Conservation (phyloP, 2,113 vertebrate species). For the Aldabrachelys gigantea region DNA sequence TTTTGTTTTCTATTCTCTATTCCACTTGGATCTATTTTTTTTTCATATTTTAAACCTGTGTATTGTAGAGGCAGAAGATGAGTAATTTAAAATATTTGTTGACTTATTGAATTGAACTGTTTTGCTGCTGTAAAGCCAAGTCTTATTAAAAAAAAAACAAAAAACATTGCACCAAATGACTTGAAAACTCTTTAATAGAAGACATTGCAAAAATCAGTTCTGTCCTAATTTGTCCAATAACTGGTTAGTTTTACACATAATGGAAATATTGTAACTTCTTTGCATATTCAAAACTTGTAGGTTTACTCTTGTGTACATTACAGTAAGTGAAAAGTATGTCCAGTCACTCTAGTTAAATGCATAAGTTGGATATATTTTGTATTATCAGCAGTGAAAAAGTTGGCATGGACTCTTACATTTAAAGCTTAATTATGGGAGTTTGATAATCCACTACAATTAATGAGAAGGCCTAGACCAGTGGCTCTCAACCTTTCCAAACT, state of each 20-base stretch:
- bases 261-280: not conserved
- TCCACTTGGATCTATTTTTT: not conserved
- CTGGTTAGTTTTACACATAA: not conserved
- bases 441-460: constrained; percentile 36
- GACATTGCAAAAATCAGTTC: not conserved
- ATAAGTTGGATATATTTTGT: not conserved
- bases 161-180: not conserved
- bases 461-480: not conserved
- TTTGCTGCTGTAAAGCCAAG: constrained; percentile 7
- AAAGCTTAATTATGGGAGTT: not conserved
- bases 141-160: not conserved
- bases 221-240: not conserved
- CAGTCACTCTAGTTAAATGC: rapidly evolving
- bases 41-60: not conserved
- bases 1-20: not conserved
- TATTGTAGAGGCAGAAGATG: not conserved
- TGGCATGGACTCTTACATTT: constrained; percentile 17
- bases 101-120: constrained; percentile 36
- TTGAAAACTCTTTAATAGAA: not conserved
- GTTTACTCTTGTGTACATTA: not conserved
- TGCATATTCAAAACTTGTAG: not conserved
- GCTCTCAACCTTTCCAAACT: too few species aligned
- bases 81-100: constrained; percentile 42
- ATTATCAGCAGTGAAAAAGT: constrained; percentile 17
- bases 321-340: not conserved